Evolutionary conservation across 1,140 invertebrate species (phyloP).

Genomic region (Teleopsis dalmanni): DNA sequence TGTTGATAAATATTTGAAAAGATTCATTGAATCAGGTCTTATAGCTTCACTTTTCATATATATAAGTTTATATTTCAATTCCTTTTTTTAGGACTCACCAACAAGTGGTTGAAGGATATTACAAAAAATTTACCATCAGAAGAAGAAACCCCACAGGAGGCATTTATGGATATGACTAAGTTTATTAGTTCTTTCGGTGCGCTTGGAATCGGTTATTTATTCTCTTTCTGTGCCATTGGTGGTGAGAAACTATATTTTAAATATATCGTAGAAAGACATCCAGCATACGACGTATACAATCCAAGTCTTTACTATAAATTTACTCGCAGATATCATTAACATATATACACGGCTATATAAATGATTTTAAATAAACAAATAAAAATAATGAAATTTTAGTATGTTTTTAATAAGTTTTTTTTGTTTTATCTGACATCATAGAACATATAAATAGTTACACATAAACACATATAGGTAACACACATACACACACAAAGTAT

Average conservation of each 20-base stretch:
- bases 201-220: conserved; percentile 57
- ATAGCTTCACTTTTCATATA: not conserved
- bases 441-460: not conserved
- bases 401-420: not conserved
- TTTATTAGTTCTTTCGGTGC: conserved; percentile 67
- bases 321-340: conserved; percentile 16
- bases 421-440: not conserved
- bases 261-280: conserved; percentile 56
- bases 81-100: conserved; percentile 46
- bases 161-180: conserved; percentile 66
- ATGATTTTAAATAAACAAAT: not conserved
- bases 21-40: conserved; percentile 61
- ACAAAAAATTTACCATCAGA: conserved; percentile 49
- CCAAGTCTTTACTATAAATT: conserved; percentile 38
- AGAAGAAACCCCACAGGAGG: conserved; percentile 49
- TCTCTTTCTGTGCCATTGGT: conserved; percentile 52
- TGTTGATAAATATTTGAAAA: conserved; percentile 58
- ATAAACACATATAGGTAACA: not conserved
- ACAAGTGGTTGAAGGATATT: conserved; percentile 71
- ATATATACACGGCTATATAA: not conserved
- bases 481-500: not conserved
- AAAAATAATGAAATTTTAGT: not conserved
- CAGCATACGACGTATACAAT: conserved; percentile 62
- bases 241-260: conserved; percentile 61
- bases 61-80: not conserved